Conservation (phyloP, 64 coral and sea anemone species). For the Trachythela sp. region DNA sequence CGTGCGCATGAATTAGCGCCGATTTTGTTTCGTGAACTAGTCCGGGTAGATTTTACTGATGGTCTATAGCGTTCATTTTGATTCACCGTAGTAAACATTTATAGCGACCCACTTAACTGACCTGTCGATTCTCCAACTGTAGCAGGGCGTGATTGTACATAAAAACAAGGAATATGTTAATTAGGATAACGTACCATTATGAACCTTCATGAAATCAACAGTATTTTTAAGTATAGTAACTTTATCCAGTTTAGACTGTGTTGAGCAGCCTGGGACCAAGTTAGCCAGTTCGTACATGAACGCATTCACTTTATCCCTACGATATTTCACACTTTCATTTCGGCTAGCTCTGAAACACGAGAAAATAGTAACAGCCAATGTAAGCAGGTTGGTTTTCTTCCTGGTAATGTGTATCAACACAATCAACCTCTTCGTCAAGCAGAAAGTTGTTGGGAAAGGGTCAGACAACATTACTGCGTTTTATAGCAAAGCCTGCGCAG, state of each 20-base stretch:
- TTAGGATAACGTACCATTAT: constrained; percentile 74
- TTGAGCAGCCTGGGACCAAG: constrained; percentile 67
- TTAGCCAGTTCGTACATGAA: constrained; percentile 83
- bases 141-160: too few species aligned
- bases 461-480: too few species aligned
- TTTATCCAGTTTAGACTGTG: constrained; percentile 74
- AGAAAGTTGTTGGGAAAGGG: too few species aligned
- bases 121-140: too few species aligned
- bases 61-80: too few species aligned
- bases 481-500: too few species aligned
- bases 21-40: too few species aligned
- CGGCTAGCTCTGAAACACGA: constrained; percentile 51
- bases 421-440: neutral
- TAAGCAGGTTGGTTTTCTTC: neutral
- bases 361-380: neutral
- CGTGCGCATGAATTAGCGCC: too few species aligned
- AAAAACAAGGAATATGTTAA: neutral
- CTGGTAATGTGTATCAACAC: neutral
- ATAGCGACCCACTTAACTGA: too few species aligned
- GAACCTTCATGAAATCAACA: constrained; percentile 83
- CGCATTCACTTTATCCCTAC: constrained; percentile 81
- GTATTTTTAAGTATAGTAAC: constrained; percentile 76
- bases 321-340: constrained; percentile 86
- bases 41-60: too few species aligned
- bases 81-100: too few species aligned